Evolutionary conservation across 1,140 invertebrate species (phyloP), one percentile per base, ranked within the genome.

Genomic region (Hylaeus anthracinus): DNA sequence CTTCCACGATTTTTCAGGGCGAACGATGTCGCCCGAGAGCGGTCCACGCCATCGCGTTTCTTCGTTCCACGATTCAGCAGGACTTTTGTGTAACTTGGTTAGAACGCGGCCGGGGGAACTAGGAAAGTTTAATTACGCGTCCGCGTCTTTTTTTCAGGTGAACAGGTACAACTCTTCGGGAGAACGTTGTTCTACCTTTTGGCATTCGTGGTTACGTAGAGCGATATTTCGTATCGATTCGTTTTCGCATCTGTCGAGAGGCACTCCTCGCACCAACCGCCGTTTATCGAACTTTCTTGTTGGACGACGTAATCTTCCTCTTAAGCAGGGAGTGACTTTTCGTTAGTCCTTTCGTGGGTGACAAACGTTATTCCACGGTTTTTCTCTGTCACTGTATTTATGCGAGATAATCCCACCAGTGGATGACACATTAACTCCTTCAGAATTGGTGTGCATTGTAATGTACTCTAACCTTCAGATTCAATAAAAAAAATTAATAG

Each of bases 101-200:
- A 26, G 37, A 48, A 55, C 51, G 51, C 26, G 55, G 56, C 26
- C 65, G 77, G 51, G 70, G 9, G 56, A 78, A 74, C 69, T 48
- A 51, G 72, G 61, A 85, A 86, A 86, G 69, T 86, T 85, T 86
- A 86, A 86, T 86, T 84, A 84, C 73, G 73, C 69, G 79, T 82
- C 67, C 53, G 48, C 61, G 75, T 63, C 75, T 71, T 78, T 74
- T 26, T 60, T 70, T 43, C 45, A 37, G 58, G 56, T 55, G 58
- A 75, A 64, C 70, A 61, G 48, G 55, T 82, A 70, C 70, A 82
- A 56, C 26, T 80, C 56, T 48, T 66, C n/a, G 8, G 61, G 43
- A 48, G 15, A n/a, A 48, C 43, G 41, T 66, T 48, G 51, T 48
- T 48, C 64, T 66, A 43, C 64, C 51, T 45, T 66, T 66, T 66